Percentiles rank a stretch among this genome's conserved stretches.
These are phyloP conservation scores for Labeo calbasu DNA, from an alignment of 2,797 vertebrate species.

Conservation along the genomic window DNA sequence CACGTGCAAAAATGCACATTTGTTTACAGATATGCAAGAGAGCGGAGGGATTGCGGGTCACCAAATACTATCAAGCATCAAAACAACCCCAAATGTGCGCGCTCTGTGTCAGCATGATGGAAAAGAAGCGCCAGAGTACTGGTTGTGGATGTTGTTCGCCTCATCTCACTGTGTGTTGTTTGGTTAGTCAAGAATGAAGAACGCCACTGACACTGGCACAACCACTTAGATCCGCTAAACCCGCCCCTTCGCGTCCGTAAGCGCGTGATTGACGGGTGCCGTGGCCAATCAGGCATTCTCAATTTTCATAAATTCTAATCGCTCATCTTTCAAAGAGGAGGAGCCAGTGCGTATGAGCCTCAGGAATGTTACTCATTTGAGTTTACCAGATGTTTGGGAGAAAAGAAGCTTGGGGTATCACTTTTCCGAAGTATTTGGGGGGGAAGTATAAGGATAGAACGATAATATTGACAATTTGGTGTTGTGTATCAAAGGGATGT, in stretches of 20 bases:
- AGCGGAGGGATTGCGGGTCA: neutral
- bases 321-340: slow-evolving; percentile 47
- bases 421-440: neutral
- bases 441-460: neutral
- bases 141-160: slow-evolving; percentile 5
- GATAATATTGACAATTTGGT: neutral
- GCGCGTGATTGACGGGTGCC: slow-evolving; percentile 60
- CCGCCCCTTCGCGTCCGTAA: slow-evolving; percentile 57
- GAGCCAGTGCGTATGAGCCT: slow-evolving; percentile 36
- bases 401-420: slow-evolving; percentile 2
- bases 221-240: slow-evolving; percentile 59
- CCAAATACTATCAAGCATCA: neutral
- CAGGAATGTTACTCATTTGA: slow-evolving; percentile 37
- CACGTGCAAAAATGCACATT: slow-evolving; percentile 27
- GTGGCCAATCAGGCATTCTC: slow-evolving; percentile 65
- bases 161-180: slow-evolving; percentile 21
- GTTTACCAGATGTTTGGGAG: slow-evolving; percentile 57
- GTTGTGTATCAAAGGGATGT: neutral
- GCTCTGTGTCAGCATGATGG: slow-evolving; percentile 28
- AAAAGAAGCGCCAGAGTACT: neutral
- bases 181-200: slow-evolving; percentile 66
- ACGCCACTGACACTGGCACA: slow-evolving; percentile 72
- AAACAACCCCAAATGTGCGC: slow-evolving; percentile 14
- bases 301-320: slow-evolving; percentile 25
- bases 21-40: slow-evolving; percentile 17